Conservation (phyloP, 2,113 vertebrate genomes). For the Corapipo altera region DNA sequence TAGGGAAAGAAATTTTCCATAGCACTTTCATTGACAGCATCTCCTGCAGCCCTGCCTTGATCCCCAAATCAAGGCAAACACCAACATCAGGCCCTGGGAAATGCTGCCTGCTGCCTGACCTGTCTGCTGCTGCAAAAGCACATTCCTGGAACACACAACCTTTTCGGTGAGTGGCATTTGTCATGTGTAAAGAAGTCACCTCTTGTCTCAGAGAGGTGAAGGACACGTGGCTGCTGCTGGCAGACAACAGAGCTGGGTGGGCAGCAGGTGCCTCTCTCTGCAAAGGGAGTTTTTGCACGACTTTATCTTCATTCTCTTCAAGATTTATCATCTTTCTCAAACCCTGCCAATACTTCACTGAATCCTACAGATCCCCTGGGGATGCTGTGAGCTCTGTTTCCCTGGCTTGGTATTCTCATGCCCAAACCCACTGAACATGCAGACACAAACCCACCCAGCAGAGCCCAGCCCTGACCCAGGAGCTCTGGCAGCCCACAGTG, state of each 20-base stretch:
- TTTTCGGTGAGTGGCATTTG: background rate
- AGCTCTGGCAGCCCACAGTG: background rate
- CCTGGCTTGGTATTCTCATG: background rate
- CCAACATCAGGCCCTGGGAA: fast-evolving
- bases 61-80: background rate
- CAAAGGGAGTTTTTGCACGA: background rate
- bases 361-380: background rate
- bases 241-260: fast-evolving
- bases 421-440: background rate
- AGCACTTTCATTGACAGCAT: background rate
- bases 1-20: background rate
- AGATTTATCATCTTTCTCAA: background rate
- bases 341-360: background rate
- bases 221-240: background rate
- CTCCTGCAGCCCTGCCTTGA: background rate
- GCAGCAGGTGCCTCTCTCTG: background rate
- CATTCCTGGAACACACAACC: fast-evolving
- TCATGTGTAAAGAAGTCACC: background rate
- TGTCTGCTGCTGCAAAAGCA: background rate
- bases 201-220: background rate
- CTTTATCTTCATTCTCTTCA: background rate
- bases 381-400: background rate
- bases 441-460: background rate
- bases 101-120: fast-evolving
- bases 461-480: background rate